Percentiles rank a stretch among this genome's conserved stretches.
These are phyloP conservation scores for Lypha dubia DNA, from an alignment of 2,888 invertebrate genomes.

Conservation along the genomic window DNA sequence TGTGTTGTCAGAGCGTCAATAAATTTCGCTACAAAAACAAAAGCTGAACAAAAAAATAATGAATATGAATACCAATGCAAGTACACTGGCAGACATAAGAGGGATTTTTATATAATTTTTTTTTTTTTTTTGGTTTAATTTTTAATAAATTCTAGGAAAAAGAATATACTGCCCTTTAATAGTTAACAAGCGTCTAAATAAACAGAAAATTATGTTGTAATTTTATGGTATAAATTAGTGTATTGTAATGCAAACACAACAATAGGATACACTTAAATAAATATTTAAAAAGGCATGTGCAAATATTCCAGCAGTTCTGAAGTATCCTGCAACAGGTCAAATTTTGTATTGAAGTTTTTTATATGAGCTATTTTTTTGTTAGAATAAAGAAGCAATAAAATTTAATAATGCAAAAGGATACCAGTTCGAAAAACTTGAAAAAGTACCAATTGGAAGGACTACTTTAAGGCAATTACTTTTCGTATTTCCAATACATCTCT, in stretches of 20 bases:
- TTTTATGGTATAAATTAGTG: constrained; percentile 62
- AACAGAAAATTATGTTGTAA: constrained; percentile 39
- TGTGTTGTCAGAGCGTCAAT: constrained; percentile 7
- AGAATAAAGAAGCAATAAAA: too few species aligned
- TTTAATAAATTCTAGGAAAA: neutral
- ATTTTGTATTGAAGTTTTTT: too few species aligned
- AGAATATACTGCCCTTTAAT: constrained; percentile 9
- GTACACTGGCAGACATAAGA: neutral
- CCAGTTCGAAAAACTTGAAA: too few species aligned
- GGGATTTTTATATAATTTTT: neutral
- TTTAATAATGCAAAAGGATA: too few species aligned
- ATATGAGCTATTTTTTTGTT: too few species aligned
- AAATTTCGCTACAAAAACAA: constrained; percentile 21
- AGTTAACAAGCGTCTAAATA: constrained; percentile 22
- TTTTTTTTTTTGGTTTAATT: neutral
- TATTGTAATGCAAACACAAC: constrained; percentile 15
- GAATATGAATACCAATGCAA: neutral
- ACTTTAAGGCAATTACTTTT: too few species aligned
- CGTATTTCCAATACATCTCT: too few species aligned
- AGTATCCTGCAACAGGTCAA: neutral
- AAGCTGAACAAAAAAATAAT: neutral
- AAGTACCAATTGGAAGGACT: too few species aligned
- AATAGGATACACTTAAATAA: neutral
- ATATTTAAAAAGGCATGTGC: neutral
- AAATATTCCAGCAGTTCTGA: neutral